A percentile compares a stretch with the other conserved stretches of the same genome.
phyloP scores from a whole-genome alignment of 2,113 vertebrate genomes.

The Carollia perspicillata region DNA sequence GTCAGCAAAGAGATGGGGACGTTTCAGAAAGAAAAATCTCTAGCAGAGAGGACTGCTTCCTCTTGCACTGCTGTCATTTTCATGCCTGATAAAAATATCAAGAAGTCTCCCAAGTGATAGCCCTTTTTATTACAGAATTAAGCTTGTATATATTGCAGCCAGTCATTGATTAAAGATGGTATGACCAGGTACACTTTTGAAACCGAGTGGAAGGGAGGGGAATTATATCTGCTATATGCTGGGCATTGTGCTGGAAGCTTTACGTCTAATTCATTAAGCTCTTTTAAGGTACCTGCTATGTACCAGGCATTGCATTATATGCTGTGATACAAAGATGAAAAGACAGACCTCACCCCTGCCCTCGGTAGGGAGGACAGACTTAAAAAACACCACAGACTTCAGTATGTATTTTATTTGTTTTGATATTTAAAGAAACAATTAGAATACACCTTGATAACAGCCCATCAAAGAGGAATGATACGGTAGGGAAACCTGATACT shows the following conservation, averaged over 20 bases:
- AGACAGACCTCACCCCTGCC: not conserved
- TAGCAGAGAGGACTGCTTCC: not conserved
- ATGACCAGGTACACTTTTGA: not conserved
- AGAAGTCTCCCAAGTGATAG: not conserved
- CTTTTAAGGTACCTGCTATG: not conserved
- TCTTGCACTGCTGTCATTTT: not conserved
- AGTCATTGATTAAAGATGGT: not conserved
- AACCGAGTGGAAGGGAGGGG: not conserved
- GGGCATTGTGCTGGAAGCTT: not conserved
- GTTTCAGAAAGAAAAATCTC: conserved; percentile 1
- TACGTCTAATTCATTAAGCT: not conserved
- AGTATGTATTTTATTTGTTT: not conserved
- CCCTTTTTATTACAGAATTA: not conserved
- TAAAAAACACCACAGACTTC: not conserved
- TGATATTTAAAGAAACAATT: conserved; percentile 3
- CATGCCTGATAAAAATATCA: not conserved
- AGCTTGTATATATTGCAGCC: not conserved
- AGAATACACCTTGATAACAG: not conserved
- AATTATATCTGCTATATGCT: not conserved
- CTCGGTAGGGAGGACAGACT: not conserved
- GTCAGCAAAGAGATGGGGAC: conserved; percentile 42
- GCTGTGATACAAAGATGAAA: not conserved
- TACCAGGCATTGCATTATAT: not conserved
- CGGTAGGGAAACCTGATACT: not conserved
- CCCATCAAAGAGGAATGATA: not conserved